A percentile compares a stretch with the other conserved stretches of the same genome.
Conservation (phyloP, 2,797 vertebrate genomes). For the Eulemur albifrons region DNA sequence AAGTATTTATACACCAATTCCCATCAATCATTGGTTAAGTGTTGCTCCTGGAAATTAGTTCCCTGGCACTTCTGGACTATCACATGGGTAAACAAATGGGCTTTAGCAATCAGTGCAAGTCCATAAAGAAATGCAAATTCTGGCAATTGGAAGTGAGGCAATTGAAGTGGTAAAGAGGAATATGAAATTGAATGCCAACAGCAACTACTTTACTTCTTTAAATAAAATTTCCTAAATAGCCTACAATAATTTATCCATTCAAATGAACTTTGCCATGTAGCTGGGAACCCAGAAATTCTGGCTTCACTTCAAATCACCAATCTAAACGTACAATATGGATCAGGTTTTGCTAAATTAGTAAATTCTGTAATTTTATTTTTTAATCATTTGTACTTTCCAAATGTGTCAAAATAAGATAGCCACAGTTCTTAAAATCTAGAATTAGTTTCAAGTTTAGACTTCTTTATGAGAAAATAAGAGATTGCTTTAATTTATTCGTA, state of each 20-base stretch:
- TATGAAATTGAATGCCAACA: neutral
- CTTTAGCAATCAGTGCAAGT: neutral
- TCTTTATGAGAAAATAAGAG: neutral
- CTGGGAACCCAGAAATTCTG: neutral
- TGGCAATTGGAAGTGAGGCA: neutral
- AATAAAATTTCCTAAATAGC: neutral
- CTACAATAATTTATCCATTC: neutral
- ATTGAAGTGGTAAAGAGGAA: neutral
- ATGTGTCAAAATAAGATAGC: neutral
- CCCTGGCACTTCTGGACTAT: neutral
- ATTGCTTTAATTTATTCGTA: neutral
- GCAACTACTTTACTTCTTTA: neutral
- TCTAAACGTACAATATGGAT: neutral
- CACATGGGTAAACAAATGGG: neutral
- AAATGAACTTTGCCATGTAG: neutral
- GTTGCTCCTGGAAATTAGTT: neutral
- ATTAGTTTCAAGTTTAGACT: neutral
- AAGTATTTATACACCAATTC: neutral
- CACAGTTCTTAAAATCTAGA: neutral
- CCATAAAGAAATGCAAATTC: neutral
- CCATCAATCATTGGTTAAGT: neutral
- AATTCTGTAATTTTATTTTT: neutral
- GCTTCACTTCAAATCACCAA: neutral
- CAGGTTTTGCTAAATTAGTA: neutral
- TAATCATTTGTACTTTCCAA: neutral